phyloP scores from a whole-genome alignment of 2,888 invertebrate species.

The Zaprionus obscuricornis region DNA sequence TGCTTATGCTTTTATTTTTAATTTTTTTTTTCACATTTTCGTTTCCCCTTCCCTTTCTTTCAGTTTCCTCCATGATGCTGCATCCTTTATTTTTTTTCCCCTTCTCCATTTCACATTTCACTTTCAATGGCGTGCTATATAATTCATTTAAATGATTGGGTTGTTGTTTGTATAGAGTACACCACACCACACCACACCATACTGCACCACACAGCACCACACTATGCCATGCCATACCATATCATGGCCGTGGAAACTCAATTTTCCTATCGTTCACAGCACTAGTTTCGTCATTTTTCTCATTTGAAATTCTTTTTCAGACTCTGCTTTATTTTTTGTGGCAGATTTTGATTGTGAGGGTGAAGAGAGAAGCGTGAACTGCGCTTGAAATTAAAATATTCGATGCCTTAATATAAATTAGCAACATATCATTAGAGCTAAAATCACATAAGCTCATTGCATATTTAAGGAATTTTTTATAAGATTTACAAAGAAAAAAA shows the following conservation, averaged over 20 bases:
- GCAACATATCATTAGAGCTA: no score
- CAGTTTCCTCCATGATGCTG: slow-evolving; percentile 7
- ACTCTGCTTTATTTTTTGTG: background rate
- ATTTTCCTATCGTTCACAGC: slow-evolving; percentile 61
- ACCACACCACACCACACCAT: no score
- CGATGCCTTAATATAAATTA: no score
- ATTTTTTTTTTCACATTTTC: slow-evolving; percentile 40
- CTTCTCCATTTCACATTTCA: slow-evolving; percentile 12
- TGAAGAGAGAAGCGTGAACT: no score
- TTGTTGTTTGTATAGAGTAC: slow-evolving; percentile 64
- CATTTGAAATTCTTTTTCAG: slow-evolving; percentile 17
- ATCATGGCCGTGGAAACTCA: slow-evolving; percentile 60
- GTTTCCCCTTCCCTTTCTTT: slow-evolving; percentile 25
- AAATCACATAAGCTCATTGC: no score
- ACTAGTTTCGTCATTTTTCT: slow-evolving; percentile 17
- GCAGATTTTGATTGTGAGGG: slow-evolving; percentile 13
- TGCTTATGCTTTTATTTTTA: slow-evolving; percentile 27
- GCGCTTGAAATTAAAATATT: no score
- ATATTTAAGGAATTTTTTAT: no score
- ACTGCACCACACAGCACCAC: no score
- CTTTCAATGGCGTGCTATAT: slow-evolving; percentile 54
- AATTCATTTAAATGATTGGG: slow-evolving; percentile 77
- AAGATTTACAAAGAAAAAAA: no score
- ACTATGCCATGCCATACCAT: background rate
- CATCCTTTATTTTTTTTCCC: slow-evolving; percentile 39